These are phyloP conservation scores for Therioaphis trifolii DNA, from an alignment of 2,888 invertebrate species.

Conservation along the genomic window DNA sequence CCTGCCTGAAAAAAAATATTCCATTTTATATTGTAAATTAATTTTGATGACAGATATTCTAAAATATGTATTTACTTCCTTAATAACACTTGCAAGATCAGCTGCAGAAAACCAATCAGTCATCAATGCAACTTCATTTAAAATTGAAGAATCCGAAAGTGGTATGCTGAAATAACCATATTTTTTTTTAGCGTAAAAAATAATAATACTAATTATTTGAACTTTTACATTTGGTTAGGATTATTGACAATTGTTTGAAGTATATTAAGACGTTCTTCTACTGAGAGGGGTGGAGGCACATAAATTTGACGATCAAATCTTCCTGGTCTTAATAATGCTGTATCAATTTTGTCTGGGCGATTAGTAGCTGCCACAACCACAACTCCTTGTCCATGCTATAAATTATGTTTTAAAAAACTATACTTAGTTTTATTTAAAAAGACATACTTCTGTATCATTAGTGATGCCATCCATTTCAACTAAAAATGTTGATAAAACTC, in stretches of 20 bases:
- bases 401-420: background rate
- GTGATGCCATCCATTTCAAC: constrained; percentile 78
- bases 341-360: constrained; percentile 75
- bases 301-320: constrained; percentile 75
- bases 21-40: background rate
- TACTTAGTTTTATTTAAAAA: background rate
- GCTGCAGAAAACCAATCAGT: constrained; percentile 75
- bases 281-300: constrained; percentile 73
- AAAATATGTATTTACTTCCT: constrained; percentile 70
- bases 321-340: constrained; percentile 75
- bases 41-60: background rate
- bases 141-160: constrained; percentile 69
- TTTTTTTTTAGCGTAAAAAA: background rate
- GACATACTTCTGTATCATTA: constrained; percentile 58
- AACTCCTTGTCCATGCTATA: constrained; percentile 68
- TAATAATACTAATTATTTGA: constrained; percentile 7
- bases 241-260: constrained; percentile 69
- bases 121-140: constrained; percentile 69
- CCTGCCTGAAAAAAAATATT: constrained; percentile 71
- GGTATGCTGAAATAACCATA: constrained; percentile 69
- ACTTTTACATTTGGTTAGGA: constrained; percentile 22
- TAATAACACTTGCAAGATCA: constrained; percentile 74
- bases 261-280: constrained; percentile 70
- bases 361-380: constrained; percentile 77
- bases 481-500: constrained; percentile 74